Base-by-base conservation (phyloP, 1,140 invertebrate genomes). In the Nasonia longicornis region DNA sequence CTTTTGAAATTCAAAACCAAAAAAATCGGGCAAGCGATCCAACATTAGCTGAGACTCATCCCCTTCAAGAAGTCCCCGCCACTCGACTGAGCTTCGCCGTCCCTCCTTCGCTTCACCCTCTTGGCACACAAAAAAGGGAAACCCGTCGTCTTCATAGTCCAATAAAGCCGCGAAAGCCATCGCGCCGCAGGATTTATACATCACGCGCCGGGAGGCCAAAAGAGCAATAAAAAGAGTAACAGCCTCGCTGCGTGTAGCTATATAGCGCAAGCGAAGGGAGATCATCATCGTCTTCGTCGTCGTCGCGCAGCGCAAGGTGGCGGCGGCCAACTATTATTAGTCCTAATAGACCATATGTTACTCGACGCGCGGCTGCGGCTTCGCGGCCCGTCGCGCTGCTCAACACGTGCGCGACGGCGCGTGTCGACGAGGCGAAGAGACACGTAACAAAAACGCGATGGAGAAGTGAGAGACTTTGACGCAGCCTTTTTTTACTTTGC, bases 261-360 rank as follows among this genome's bases (percentile, higher is more conserved):
- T 58, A 66, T 4, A 76, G 74, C 7, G 1, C 35, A 31, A 38
- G 35, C 26, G 26, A 26, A 29, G n/a, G 7, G 22, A 63, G 35
- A 79, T 79, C 67, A 63, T 72, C 67, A 0, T 7, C 31, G 2
- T 26, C 22, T 20, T 20, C 20, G 20, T 58, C 48, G 14, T 42
- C 6, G 67, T 20, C 7, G 38, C 6, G 12, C 31, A 10, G 66
- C 42, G 26, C 66, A 70, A 64, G 64, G 79, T 64, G 72, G 45
- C 63, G 77, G 79, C 48, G 79, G 58, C 26, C 83, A 83, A 83
- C 89, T 89, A 90, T 89, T 89, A 89, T 89, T 90, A 89, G 89
- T 87, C 84, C 86, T 89, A 88, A 90, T 90, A 89, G 87, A 86
- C 87, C 88, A 88, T 88, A 87, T 89, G 89, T 88, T 86, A 86